Evolutionary conservation across 2,797 vertebrate genomes (phyloP).

Genomic region (Cynopterus sphinx): DNA sequence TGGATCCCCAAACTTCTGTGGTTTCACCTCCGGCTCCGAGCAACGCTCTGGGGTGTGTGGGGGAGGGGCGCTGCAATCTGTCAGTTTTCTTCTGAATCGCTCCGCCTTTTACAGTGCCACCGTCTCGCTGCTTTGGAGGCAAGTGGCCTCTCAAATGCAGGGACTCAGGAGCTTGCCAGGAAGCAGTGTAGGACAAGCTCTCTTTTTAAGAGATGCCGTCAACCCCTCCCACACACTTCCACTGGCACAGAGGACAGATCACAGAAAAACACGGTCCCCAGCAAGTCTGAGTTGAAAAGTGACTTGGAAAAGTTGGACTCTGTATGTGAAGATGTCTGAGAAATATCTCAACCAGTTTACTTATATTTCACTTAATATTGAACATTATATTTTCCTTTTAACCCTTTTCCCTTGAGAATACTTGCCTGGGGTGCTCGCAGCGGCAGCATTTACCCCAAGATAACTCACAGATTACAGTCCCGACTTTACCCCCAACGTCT

Average conservation of each 20-base stretch:
- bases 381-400: not conserved
- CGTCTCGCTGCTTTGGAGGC: not conserved
- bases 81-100: not conserved
- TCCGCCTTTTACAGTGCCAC: too few relatives aligned
- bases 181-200: not conserved
- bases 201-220: not conserved
- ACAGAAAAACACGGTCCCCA: not conserved
- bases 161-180: not conserved
- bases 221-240: not conserved
- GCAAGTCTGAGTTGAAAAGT: not conserved
- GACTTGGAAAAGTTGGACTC: not conserved
- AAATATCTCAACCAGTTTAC: not conserved
- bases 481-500: too few relatives aligned
- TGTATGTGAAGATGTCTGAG: not conserved
- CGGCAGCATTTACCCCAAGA: too few relatives aligned
- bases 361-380: not conserved
- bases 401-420: too few relatives aligned
- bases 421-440: too few relatives aligned
- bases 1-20: not conserved
- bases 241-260: not conserved
- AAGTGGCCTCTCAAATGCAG: not conserved
- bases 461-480: too few relatives aligned
- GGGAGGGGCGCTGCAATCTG: not conserved
- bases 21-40: not conserved
- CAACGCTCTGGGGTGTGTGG: not conserved